Percentiles rank a stretch among this genome's conserved stretches.
These are phyloP conservation scores for Aelia acuminata DNA, from an alignment of 2,888 invertebrate species.

Conservation along the genomic window DNA sequence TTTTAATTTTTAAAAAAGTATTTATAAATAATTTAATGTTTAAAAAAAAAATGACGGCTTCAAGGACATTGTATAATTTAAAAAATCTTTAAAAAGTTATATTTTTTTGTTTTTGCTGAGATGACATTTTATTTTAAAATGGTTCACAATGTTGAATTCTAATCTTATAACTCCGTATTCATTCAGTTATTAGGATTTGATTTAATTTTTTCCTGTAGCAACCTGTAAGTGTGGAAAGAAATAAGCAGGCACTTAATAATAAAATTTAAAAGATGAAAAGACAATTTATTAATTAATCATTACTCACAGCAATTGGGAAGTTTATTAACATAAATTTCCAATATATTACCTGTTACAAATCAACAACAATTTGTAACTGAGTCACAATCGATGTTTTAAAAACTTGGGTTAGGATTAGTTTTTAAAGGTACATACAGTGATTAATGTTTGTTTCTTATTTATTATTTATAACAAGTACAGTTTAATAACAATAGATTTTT, in stretches of 20 bases:
- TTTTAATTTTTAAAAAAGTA: no score
- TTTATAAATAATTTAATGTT: no score
- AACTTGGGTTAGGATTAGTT: neutral
- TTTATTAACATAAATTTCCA: neutral
- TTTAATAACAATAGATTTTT: neutral
- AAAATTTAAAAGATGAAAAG: neutral
- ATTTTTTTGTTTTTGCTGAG: no score
- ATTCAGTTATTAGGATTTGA: no score
- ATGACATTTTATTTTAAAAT: no score
- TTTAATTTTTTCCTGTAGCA: no score
- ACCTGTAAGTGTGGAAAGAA: no score
- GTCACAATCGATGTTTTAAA: neutral
- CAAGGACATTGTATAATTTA: no score
- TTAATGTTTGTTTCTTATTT: neutral
- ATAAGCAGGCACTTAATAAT: neutral
- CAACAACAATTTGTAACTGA: neutral
- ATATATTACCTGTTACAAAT: neutral
- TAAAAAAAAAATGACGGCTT: no score
- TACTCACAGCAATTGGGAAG: constrained; percentile 26
- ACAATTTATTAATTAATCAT: neutral
- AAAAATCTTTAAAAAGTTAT: no score
- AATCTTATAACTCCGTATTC: no score
- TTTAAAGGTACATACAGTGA: constrained; percentile 25
- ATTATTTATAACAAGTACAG: constrained; percentile 4
- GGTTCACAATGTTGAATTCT: no score